Base-by-base conservation (phyloP, 2,888 invertebrate species). In the Campoplex capitator region DNA sequence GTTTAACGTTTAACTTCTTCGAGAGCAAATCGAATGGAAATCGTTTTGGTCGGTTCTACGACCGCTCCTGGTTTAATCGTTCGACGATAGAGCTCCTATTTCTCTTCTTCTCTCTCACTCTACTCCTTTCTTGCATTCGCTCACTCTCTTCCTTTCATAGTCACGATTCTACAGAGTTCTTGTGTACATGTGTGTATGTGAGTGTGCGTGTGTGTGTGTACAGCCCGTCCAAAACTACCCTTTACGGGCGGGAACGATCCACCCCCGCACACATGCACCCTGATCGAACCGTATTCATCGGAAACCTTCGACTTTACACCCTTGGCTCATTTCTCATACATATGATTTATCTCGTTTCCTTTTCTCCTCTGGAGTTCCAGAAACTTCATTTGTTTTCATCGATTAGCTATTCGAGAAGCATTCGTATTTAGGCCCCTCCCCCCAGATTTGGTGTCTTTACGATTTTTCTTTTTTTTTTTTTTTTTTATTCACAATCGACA, bases 1-100 rank as follows among this genome's bases (percentile, higher is more conserved):
- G 91, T 93, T 94, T 91, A 93, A 92, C 92, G 91, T 91, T 92
- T 91, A 92, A 92, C 92, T 92, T 92, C 92, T 91, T 91, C 90
- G 91, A 85, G 83, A 82, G 89, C 90, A 92, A 93, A 93, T 93
- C 93, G 92, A 92, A 93, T 92, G 92, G 91, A 92, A 93, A 91
- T 92, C 91, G 91, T 91, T 91, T 91, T 87, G 88, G 88, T 90
- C 88, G 87, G 82, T 87, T 83, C 85, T 85, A 87, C 87, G 87
- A 87, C 87, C 87, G 83, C 83, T 78, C 87, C 87, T 79, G 87
- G 84, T 88, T 89, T 88, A 85, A 88, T 88, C 86, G 86, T 83
- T 80, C 86, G 82, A 83, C 84, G 86, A 76, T 82, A 74, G 76
- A 79, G 86, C 83, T 85, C 85, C 86, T 81, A 75, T 54, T 74